Base-by-base conservation (phyloP, 2,888 invertebrate genomes). In the Glyphotaelius pellucidus region DNA sequence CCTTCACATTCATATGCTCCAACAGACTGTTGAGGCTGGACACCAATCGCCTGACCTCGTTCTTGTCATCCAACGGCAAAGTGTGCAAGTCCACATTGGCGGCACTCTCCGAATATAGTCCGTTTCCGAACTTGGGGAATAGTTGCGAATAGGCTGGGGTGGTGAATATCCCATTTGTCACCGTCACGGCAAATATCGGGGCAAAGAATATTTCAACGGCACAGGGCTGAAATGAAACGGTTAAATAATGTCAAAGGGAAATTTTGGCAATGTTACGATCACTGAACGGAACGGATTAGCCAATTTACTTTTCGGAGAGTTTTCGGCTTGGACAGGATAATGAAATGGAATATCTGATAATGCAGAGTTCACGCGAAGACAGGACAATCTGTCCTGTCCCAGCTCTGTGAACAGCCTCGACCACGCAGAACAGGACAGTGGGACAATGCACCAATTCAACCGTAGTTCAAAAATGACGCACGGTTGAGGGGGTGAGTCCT, bases 161-260 rank as follows among this genome's bases (percentile, higher is more conserved):
- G 1, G 97, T 95, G 94, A 98, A 97, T 31, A 97, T 94, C 91
- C 96, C 95, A 94, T 96, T 96, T 88, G 96, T 96, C 80, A 97
- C 95, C 47, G 96, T 95, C 84, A 96, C 96, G 32, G 96, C 95
- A 91, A 97, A 97, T 88, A 97, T 95, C 87, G 97, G 97, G 92
- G 96, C 95, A 94, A 97, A 97, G 14, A 97, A 95, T 47, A 97
- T 96, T 94, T 97, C 97, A 9, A 96, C 96, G 91, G 96, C 95
- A 94, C 96, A 96, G 95, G 96, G 96, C 97, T 97, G 95, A 88
- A 96, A 96, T 90, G 67, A 47, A 93, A 91, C 92, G 92, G 32
- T 32, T 35, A 83, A 35, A 83, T 35, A 83, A 32, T 83, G 7
- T 67, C 5, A 67, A 7, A 93, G 91, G 91, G 85, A 89, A 87